Conservation (phyloP, 2,888 invertebrate genomes). For the Pyrochroa serraticornis region DNA sequence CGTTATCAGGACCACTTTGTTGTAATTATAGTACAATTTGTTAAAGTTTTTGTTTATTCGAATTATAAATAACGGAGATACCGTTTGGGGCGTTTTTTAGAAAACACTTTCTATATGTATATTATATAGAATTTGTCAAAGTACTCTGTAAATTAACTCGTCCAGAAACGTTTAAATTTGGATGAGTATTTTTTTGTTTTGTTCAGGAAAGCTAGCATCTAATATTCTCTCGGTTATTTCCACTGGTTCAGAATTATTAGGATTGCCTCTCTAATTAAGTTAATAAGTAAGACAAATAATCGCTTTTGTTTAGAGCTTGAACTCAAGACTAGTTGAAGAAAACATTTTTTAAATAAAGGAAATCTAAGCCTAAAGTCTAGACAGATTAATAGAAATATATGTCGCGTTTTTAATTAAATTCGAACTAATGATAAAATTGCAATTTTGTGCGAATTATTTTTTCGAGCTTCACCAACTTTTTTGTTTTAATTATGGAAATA, state of each 20-base stretch:
- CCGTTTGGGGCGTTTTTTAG: too few relatives aligned
- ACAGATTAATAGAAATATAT: constrained; percentile 7
- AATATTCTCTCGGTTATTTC: not conserved
- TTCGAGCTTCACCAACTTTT: constrained; percentile 5
- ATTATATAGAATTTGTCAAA: too few relatives aligned
- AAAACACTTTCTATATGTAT: too few relatives aligned
- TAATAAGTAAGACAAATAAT: constrained; percentile 10
- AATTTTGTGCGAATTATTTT: not conserved
- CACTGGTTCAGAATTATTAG: not conserved
- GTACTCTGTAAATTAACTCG: too few relatives aligned
- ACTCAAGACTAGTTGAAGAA: not conserved
- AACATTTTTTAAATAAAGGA: not conserved
- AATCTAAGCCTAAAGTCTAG: constrained; percentile 1
- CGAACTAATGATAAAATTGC: constrained; percentile 10
- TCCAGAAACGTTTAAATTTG: too few relatives aligned
- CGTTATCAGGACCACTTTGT: too few relatives aligned
- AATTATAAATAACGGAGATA: too few relatives aligned
- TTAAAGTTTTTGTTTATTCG: too few relatives aligned
- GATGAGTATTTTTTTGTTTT: too few relatives aligned
- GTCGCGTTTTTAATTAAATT: constrained; percentile 13
- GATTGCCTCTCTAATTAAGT: constrained; percentile 1
- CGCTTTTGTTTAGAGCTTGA: not conserved
- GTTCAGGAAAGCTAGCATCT: not conserved
- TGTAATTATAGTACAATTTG: too few relatives aligned
- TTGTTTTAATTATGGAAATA: constrained; percentile 27